These are phyloP conservation scores for Pelvicachromis taeniatus DNA, from an alignment of 2,113 vertebrate species.

Conservation along the genomic window DNA sequence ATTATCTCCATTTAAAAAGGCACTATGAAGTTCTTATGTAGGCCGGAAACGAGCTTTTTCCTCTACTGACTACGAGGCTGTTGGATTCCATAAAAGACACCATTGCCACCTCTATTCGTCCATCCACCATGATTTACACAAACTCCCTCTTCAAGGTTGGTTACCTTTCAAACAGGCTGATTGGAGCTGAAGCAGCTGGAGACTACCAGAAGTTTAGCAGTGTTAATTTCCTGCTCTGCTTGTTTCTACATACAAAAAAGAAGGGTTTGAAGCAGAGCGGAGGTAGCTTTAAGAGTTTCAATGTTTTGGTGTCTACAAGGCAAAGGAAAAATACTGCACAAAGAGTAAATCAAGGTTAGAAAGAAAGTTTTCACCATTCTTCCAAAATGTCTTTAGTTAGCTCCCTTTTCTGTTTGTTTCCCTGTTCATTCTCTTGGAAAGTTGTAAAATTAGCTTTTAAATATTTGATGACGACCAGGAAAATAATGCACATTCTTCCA, in stretches of 20 bases:
- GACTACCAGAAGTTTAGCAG: background rate
- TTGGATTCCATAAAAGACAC: background rate
- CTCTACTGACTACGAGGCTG: background rate
- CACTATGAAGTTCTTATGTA: background rate
- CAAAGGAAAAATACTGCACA: background rate
- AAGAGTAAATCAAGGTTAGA: background rate
- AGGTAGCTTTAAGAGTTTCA: background rate
- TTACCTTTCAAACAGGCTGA: conserved; percentile 2
- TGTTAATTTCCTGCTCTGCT: background rate
- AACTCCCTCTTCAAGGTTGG: background rate
- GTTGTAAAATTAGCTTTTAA: background rate
- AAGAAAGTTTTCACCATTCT: background rate
- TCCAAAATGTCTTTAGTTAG: background rate
- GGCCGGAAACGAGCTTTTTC: background rate
- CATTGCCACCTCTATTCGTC: background rate
- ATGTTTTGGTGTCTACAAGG: background rate
- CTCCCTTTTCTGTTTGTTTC: background rate
- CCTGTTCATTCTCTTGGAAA: background rate
- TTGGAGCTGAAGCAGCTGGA: background rate
- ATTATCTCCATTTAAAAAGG: conserved; percentile 17
- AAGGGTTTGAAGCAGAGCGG: background rate
- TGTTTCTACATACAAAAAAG: background rate
- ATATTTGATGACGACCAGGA: background rate
- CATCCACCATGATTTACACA: conserved; percentile 23
- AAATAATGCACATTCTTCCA: background rate